Base-by-base conservation (phyloP, 2,888 invertebrate genomes). In the Ariolimax columbianus region DNA sequence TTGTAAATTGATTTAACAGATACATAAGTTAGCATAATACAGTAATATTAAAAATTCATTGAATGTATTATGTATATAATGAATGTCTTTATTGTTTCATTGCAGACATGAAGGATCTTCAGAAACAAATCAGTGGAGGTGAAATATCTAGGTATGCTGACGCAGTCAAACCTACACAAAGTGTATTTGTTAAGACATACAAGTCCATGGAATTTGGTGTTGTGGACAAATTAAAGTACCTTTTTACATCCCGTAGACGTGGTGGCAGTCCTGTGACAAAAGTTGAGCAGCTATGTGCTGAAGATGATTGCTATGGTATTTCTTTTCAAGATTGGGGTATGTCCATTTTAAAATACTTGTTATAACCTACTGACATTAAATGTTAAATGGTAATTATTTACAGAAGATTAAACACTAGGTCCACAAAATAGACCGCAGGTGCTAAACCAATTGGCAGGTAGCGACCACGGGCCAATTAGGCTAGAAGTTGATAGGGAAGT, bases 111-210 rank as follows among this genome's bases (percentile, higher is more conserved):
- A 63, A n/a, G 14, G 43, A 38, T 1, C 43, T 79, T 68, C 66
- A 79, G 38, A 30, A 43, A 23, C 17, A 66, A 43, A n/a, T 26
- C 66, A 66, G 43, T 1, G 30, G 38, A 14, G 40, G 26, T 72
- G 17, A 78, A n/a, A 40, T 17, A 19, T 26, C 43, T n/a, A 68
- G 30, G 19, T 72, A 38, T 55, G 11, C 72, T 72, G 81, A 81
- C 0, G 26, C 9, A 38, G 30, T 59, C 23, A 47, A 72, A 6
- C 70, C 51, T n/a, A 72, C 81, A 72, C 1, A 19, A 43, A 70
- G 72, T 38, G 38, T 81, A 11, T 55, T 70, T 81, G 81, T 81
- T 0, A 81, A 59, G 40, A 81, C 81, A 33, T 81, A 72, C 36
- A 23, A 38, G 26, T 40, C 72, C 17, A 36, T 55, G 9, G 38